Evolutionary conservation across 2,113 vertebrate species (phyloP).

Genomic region (Lepisosteus oculatus): DNA sequence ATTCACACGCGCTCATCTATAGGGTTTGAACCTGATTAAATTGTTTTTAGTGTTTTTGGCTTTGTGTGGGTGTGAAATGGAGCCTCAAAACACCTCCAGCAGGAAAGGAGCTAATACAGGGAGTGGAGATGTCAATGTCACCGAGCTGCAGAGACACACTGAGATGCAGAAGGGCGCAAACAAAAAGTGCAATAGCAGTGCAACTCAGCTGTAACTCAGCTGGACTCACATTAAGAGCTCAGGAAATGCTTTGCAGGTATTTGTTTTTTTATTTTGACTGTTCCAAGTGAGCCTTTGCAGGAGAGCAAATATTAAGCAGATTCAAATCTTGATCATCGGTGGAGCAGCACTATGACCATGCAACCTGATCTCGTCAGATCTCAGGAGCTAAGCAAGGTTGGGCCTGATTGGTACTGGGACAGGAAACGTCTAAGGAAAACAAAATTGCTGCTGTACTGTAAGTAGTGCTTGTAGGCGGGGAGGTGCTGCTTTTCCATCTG

Average conservation of each 20-base stretch:
- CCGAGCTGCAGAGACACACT: not conserved
- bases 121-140: not conserved
- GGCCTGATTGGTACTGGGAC: too few species aligned
- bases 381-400: too few species aligned
- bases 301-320: not conserved
- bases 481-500: too few species aligned
- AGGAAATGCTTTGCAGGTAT: not conserved
- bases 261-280: not conserved
- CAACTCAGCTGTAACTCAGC: not conserved
- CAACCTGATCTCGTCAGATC: too few species aligned
- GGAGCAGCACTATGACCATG: too few species aligned
- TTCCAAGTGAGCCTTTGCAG: not conserved
- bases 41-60: not conserved
- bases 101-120: not conserved
- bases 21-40: not conserved
- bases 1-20: not conserved
- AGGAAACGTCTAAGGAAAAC: too few species aligned
- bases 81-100: not conserved
- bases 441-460: too few species aligned
- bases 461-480: too few species aligned
- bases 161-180: not conserved
- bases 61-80: conserved; percentile 1
- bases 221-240: not conserved
- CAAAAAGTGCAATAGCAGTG: not conserved
- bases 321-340: too few species aligned